Conservation (phyloP, 2,888 invertebrate genomes). For the Mamestra brassicae region DNA sequence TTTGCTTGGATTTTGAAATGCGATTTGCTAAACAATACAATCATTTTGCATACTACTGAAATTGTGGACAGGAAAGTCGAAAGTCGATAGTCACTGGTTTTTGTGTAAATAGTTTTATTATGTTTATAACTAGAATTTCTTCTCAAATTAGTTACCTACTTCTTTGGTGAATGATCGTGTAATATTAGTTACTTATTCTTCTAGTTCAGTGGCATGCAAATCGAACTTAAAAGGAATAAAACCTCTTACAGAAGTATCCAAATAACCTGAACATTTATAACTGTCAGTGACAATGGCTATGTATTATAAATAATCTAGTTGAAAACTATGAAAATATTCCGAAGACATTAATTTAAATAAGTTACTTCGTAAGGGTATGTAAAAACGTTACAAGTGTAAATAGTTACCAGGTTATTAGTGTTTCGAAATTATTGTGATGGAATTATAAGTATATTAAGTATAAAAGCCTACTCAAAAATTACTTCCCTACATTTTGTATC, state of each 20-base stretch:
- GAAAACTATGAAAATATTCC: conserved; percentile 55
- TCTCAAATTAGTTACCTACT: no score
- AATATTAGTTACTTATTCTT: no score
- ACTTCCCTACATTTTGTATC: background rate
- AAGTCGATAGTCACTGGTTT: no score
- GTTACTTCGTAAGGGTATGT: conserved; percentile 51
- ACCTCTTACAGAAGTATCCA: background rate
- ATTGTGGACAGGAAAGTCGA: background rate
- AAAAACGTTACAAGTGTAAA: conserved; percentile 67
- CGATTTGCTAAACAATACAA: conserved; percentile 3
- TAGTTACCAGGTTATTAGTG: conserved; percentile 57
- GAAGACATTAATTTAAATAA: conserved; percentile 43
- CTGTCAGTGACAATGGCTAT: conserved; percentile 18
- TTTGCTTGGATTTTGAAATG: conserved; percentile 44
- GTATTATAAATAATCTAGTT: conserved; percentile 42
- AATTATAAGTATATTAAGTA: conserved; percentile 38
- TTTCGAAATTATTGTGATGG: conserved; percentile 65
- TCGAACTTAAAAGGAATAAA: background rate
- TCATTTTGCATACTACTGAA: conserved; percentile 15
- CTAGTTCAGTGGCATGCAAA: conserved; percentile 11
- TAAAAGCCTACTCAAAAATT: conserved; percentile 44
- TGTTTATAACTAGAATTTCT: no score
- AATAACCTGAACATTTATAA: conserved; percentile 17
- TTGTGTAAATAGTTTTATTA: background rate
- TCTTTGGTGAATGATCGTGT: no score